phyloP scores from a whole-genome alignment of 2,797 vertebrate genomes.

The Otolemur crassicaudatus region DNA sequence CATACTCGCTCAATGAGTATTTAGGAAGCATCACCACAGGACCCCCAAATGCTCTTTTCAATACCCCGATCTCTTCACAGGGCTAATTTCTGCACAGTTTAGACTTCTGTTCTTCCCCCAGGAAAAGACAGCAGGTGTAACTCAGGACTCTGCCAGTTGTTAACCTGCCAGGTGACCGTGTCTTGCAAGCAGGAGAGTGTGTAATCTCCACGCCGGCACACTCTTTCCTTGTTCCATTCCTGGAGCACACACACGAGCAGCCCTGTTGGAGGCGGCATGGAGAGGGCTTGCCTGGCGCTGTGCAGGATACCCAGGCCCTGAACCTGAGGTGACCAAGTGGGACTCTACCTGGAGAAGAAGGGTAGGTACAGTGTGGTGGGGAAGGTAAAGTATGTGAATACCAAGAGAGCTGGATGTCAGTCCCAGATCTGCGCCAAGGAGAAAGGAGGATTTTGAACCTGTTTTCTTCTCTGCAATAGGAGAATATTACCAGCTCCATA shows the following conservation, averaged over 20 bases:
- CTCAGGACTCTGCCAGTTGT: neutral
- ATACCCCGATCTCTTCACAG: neutral
- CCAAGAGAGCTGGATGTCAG: neutral
- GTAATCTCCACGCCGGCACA: neutral
- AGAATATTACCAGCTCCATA: neutral
- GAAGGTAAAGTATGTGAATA: neutral
- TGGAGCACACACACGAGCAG: rapidly evolving
- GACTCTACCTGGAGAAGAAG: neutral
- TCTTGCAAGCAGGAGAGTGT: neutral
- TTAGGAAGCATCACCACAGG: neutral
- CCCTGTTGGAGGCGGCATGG: too few relatives aligned
- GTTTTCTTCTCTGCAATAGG: neutral
- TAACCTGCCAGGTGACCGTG: neutral
- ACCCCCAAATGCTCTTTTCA: neutral
- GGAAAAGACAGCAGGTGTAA: neutral
- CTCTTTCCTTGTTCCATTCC: neutral
- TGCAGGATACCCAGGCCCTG: neutral
- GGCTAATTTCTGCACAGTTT: neutral
- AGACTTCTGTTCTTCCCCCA: neutral
- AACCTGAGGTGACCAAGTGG: neutral
- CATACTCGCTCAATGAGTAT: rapidly evolving
- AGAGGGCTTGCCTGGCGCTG: neutral
- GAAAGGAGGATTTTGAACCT: neutral
- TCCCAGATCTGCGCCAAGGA: neutral
- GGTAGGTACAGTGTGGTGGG: neutral